These are phyloP conservation scores for Eremophila alpestris DNA, from an alignment of 2,797 vertebrate genomes.

Conservation along the genomic window DNA sequence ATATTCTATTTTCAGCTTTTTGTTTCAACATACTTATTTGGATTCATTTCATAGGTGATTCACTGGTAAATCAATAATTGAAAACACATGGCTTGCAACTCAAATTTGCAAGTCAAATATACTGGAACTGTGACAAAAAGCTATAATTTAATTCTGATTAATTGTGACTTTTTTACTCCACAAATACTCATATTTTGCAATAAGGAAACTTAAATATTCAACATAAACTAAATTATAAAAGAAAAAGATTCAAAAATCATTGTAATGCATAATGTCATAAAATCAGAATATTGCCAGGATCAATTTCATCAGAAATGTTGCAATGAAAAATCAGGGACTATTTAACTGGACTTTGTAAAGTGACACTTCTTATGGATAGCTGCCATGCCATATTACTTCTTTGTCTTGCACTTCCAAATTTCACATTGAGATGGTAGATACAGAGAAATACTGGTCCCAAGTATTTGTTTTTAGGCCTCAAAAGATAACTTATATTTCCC, in stretches of 20 bases:
- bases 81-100: background rate
- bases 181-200: background rate
- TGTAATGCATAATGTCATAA: background rate
- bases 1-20: background rate
- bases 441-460: background rate
- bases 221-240: background rate
- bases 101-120: background rate
- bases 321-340: background rate
- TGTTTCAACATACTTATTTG: background rate
- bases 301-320: background rate
- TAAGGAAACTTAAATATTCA: background rate
- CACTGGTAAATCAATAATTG: background rate
- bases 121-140: background rate
- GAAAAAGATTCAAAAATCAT: background rate
- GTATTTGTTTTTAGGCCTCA: background rate
- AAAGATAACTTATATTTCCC: background rate
- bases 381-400: fast-evolving
- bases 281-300: background rate
- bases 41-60: background rate
- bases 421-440: fast-evolving
- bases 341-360: background rate
- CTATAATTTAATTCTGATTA: background rate
- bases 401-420: background rate
- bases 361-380: background rate
- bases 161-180: background rate